Conservation (phyloP, 2,888 invertebrate genomes). For the Enoplolaimus lenunculus region DNA sequence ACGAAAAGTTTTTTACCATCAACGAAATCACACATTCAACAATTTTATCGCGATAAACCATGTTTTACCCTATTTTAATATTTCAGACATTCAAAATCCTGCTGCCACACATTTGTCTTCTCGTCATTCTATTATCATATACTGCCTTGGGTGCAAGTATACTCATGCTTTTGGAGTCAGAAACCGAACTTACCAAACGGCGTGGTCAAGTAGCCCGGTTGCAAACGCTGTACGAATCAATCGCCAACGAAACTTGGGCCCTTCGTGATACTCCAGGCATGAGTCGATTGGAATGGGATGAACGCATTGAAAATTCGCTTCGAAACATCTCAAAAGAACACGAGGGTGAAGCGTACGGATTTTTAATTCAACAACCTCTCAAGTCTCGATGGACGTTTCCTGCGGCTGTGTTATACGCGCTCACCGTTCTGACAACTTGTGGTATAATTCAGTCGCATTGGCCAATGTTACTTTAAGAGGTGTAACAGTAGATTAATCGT, state of each 20-base stretch:
- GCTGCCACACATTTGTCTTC: conserved; percentile 14
- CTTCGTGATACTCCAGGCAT: background rate
- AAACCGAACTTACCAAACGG: background rate
- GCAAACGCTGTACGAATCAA: background rate
- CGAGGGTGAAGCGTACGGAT: conserved; percentile 33
- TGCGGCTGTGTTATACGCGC: conserved; percentile 37
- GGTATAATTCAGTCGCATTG: too few species aligned
- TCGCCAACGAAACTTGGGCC: conserved; percentile 2
- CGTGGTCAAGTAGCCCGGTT: background rate
- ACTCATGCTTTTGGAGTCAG: conserved; percentile 4
- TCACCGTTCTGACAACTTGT: conserved; percentile 40
- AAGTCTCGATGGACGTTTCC: conserved; percentile 39
- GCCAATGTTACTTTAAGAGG: too few species aligned
- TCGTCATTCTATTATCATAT: conserved; percentile 8
- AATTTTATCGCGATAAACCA: too few species aligned
- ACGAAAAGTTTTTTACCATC: too few species aligned
- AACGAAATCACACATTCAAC: too few species aligned
- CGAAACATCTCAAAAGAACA: conserved; percentile 26
- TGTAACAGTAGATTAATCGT: too few species aligned
- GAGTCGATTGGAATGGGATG: background rate
- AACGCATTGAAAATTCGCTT: background rate
- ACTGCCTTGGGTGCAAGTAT: conserved; percentile 13
- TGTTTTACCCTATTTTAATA: too few species aligned
- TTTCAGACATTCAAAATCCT: conserved; percentile 17
- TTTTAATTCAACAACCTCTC: conserved; percentile 32